phyloP scores from a whole-genome alignment of 2,113 vertebrate species.

The Sula dactylatra region DNA sequence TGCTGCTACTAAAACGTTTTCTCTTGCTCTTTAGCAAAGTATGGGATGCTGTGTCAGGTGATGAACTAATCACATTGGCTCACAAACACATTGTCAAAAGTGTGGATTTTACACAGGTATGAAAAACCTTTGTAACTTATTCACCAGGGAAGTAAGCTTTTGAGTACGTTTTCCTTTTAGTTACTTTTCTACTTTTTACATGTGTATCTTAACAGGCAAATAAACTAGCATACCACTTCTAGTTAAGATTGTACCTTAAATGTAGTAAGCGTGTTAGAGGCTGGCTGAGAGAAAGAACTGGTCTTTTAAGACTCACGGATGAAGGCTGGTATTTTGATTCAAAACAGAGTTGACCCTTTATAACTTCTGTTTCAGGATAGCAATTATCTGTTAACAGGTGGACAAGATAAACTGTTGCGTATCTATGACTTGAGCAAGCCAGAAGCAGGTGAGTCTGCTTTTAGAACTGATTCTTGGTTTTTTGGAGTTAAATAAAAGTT shows the following conservation, averaged over 20 bases:
- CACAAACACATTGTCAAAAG: constrained; percentile 99
- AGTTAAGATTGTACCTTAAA: accelerated
- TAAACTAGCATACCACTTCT: accelerated
- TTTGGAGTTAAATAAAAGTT: not conserved
- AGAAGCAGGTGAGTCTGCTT: constrained; percentile 84
- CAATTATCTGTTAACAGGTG: constrained; percentile 89
- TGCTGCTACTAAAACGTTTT: not conserved
- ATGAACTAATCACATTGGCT: constrained; percentile 92
- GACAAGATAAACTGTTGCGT: constrained; percentile 94
- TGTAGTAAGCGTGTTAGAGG: not conserved
- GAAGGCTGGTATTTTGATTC: not conserved
- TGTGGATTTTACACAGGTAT: constrained; percentile 94
- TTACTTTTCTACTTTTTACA: not conserved
- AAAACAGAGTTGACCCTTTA: constrained; percentile 10
- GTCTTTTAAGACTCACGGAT: not conserved
- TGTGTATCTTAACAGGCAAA: not conserved
- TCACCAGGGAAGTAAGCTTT: not conserved
- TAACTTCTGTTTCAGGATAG: constrained; percentile 86
- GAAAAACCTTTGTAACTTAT: not conserved
- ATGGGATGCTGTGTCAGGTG: constrained; percentile 96
- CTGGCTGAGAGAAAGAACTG: not conserved
- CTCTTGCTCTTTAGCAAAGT: constrained; percentile 85
- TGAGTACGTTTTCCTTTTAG: not conserved
- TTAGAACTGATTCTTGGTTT: not conserved
- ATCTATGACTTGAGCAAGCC: constrained; percentile 93